Conservation (phyloP, 1,140 invertebrate species). For the Habropoda laboriosa region DNA sequence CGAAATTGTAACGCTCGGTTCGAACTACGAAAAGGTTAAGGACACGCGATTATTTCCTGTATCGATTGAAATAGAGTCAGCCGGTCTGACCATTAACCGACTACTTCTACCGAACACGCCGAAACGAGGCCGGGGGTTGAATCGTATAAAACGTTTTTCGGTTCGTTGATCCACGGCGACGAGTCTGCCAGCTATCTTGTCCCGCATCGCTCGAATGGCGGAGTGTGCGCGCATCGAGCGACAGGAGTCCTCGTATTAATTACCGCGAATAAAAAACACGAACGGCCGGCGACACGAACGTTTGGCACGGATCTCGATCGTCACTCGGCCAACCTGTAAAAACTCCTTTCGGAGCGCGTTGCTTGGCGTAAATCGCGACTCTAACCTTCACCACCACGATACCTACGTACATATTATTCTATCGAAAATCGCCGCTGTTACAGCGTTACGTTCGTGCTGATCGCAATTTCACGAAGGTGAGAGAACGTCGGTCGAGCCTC, state of each 20-base stretch:
- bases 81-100: neutral
- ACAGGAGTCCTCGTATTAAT: slow-evolving; percentile 54
- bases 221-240: neutral
- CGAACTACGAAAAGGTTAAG: too few species aligned
- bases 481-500: neutral
- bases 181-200: neutral
- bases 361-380: slow-evolving; percentile 50
- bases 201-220: too few species aligned
- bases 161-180: slow-evolving; percentile 16
- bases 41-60: neutral
- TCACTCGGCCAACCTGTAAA: slow-evolving; percentile 36
- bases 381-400: slow-evolving; percentile 29
- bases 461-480: neutral
- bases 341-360: slow-evolving; percentile 1
- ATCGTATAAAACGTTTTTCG: neutral
- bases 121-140: neutral
- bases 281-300: slow-evolving; percentile 46
- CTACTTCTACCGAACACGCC: neutral
- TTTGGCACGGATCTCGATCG: slow-evolving; percentile 58
- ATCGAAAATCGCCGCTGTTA: too few species aligned
- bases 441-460: too few species aligned
- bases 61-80: neutral
- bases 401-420: too few species aligned
- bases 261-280: slow-evolving; percentile 51
- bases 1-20: too few species aligned